A percentile compares a stretch with the other conserved stretches of the same genome.
Conservation (phyloP, 2,113 vertebrate species). For the Suricata suricatta region DNA sequence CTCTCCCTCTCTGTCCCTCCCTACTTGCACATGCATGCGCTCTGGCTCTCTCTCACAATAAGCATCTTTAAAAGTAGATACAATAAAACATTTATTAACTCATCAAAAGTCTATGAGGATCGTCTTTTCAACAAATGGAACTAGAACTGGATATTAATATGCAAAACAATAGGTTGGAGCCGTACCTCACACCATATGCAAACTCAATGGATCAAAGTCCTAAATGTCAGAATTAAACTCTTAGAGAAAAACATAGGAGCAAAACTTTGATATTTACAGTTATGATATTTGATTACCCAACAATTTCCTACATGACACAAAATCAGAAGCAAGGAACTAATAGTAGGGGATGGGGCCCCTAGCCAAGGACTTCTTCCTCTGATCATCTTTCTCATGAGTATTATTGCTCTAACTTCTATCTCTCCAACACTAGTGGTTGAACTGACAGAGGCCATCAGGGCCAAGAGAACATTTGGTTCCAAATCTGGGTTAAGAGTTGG, state of each 20-base stretch:
- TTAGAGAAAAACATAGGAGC: neutral
- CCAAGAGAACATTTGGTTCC: neutral
- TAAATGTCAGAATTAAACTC: neutral
- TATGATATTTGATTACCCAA: neutral
- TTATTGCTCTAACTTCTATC: neutral
- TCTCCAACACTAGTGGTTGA: neutral
- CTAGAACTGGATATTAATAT: neutral
- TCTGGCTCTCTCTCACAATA: too few species aligned
- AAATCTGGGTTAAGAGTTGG: neutral
- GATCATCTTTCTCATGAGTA: neutral
- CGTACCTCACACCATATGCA: neutral
- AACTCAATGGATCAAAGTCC: neutral
- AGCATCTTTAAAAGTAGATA: too few species aligned
- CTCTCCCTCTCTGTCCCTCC: too few species aligned
- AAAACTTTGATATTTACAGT: neutral
- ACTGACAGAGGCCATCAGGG: neutral
- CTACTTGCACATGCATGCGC: too few species aligned
- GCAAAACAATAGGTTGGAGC: neutral
- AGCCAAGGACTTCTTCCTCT: neutral
- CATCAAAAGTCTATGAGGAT: neutral
- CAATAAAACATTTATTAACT: neutral
- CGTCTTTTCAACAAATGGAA: constrained; percentile 32
- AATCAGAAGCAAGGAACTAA: neutral
- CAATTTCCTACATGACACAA: neutral
- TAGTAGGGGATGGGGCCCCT: neutral